Evolutionary conservation across 2,888 invertebrate species (phyloP).

Genomic region (Brenthis ino): DNA sequence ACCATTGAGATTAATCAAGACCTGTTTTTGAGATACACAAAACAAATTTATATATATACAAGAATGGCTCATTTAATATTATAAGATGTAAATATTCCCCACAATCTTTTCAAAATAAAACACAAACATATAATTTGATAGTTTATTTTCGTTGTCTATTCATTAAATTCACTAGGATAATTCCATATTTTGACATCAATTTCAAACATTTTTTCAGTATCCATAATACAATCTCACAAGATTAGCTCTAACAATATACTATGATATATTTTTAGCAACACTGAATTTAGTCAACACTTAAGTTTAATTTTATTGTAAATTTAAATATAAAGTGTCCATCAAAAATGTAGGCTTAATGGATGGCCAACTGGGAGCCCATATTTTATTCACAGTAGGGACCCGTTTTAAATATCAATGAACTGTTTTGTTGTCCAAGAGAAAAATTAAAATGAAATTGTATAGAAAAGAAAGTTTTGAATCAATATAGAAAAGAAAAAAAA

Average conservation of each 20-base stretch:
- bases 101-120: constrained; percentile 5
- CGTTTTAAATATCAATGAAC: no score
- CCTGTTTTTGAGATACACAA: no score
- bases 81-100: no score
- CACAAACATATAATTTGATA: constrained; percentile 25
- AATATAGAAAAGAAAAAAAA: no score
- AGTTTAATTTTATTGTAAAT: neutral
- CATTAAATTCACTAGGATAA: constrained; percentile 31
- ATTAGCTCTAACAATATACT: constrained; percentile 26
- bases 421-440: no score
- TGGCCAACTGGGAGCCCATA: neutral
- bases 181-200: constrained; percentile 32
- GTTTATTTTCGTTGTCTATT: constrained; percentile 42
- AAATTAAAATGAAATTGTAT: no score
- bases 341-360: neutral
- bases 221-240: constrained; percentile 24
- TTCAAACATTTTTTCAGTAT: constrained; percentile 28
- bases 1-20: no score
- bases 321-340: constrained; percentile 1
- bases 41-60: no score
- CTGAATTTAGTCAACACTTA: constrained; percentile 18
- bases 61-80: no score
- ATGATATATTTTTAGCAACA: constrained; percentile 27
- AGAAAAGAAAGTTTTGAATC: no score
- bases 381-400: no score